Evolutionary conservation across 2,888 invertebrate genomes (phyloP).

Genomic region (Eupithecia vulgata): DNA sequence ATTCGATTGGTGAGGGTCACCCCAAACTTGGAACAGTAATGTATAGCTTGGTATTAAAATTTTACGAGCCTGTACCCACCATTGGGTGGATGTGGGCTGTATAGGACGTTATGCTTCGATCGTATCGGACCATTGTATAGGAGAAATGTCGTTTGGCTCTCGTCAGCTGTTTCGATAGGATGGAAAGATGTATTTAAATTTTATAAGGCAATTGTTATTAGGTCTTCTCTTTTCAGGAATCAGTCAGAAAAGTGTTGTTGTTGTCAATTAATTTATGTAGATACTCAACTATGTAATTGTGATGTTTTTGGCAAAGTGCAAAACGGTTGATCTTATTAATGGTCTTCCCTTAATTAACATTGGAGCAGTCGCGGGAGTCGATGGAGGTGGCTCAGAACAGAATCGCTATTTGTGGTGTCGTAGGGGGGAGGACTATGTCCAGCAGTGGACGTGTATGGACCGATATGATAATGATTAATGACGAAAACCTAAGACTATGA

Average conservation of each 20-base stretch:
- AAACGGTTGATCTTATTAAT: too few relatives aligned
- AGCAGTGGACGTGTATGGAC: too few relatives aligned
- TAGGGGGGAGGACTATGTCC: too few relatives aligned
- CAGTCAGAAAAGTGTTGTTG: neutral
- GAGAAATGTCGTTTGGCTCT: neutral
- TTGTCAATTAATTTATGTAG: too few relatives aligned
- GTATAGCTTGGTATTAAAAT: conserved; percentile 42
- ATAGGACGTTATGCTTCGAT: neutral
- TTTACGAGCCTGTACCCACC: conserved; percentile 30
- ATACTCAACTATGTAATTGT: too few relatives aligned
- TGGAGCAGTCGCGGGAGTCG: too few relatives aligned
- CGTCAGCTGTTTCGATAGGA: neutral
- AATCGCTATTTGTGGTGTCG: too few relatives aligned
- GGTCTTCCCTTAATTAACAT: too few relatives aligned
- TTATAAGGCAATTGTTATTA: neutral
- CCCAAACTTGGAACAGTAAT: conserved; percentile 41
- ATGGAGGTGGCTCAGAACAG: too few relatives aligned
- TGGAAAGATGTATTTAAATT: neutral
- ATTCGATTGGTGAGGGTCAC: conserved; percentile 42
- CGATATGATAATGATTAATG: too few relatives aligned
- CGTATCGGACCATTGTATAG: neutral
- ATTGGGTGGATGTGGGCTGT: conserved; percentile 6
- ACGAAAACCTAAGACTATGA: neutral
- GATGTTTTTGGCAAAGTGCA: too few relatives aligned
- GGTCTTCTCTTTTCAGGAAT: neutral